Conservation (phyloP, 2,113 vertebrate genomes). For the Triplophysa tibetana region DNA sequence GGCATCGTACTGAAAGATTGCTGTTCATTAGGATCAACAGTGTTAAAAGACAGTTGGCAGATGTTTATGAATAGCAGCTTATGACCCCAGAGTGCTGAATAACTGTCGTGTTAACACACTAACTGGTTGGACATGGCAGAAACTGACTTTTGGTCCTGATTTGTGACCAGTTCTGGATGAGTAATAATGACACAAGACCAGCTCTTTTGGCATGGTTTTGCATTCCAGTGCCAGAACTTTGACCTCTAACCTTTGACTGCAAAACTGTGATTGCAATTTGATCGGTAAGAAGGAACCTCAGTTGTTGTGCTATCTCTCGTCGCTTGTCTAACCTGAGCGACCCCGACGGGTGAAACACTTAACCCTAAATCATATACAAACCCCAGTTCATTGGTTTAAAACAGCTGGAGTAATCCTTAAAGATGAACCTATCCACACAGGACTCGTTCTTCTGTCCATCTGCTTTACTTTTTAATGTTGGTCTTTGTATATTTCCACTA, state of each 20-base stretch:
- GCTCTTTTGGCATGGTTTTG: slow-evolving; percentile 6
- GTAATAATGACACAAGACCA: background rate
- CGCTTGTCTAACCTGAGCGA: slow-evolving; percentile 13
- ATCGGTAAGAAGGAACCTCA: slow-evolving; percentile 11
- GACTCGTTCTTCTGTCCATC: too few species aligned
- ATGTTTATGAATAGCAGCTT: background rate
- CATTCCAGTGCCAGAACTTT: slow-evolving; percentile 18
- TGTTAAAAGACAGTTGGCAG: slow-evolving; percentile 15
- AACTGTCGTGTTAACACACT: background rate
- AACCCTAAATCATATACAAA: slow-evolving; percentile 33
- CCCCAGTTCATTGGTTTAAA: background rate
- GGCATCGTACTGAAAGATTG: background rate
- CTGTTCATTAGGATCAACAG: slow-evolving; percentile 23
- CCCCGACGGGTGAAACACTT: slow-evolving; percentile 28
- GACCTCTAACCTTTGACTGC: slow-evolving; percentile 34
- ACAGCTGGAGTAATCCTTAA: background rate
- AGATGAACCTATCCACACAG: too few species aligned
- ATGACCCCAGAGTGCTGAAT: background rate
- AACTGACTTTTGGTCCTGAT: background rate
- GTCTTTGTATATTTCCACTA: background rate
- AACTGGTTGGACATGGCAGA: background rate
- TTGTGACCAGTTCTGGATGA: background rate
- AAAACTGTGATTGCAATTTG: slow-evolving; percentile 35
- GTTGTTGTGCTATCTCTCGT: slow-evolving; percentile 19
- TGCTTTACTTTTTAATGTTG: too few species aligned